Percentiles rank a stretch among this genome's conserved stretches.
Evolutionary conservation across 2,113 vertebrate species (phyloP).

Genomic region (Glaucomys volans): DNA sequence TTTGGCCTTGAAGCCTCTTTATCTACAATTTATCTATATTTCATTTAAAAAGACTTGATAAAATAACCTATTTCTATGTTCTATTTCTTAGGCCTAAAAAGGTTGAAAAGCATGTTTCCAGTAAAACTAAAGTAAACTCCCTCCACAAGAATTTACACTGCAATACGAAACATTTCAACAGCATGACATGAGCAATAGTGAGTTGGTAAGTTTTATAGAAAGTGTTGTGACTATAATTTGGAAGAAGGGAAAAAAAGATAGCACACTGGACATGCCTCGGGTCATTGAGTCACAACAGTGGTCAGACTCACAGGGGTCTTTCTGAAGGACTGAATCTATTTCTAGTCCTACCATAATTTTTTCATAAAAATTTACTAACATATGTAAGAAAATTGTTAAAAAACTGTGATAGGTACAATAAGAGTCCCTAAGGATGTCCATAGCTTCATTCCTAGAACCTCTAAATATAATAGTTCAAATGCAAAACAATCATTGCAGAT

Average conservation of each 20-base stretch:
- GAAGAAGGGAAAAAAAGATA: background rate
- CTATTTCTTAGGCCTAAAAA: background rate
- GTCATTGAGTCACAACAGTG: background rate
- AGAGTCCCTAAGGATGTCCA: background rate
- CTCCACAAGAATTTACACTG: background rate
- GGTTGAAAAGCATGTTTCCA: background rate
- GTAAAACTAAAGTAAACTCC: background rate
- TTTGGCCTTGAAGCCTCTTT: background rate
- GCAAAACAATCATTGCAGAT: background rate
- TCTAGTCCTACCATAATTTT: background rate
- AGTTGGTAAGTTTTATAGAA: background rate
- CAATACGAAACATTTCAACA: background rate
- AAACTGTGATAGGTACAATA: background rate
- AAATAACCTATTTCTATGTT: background rate
- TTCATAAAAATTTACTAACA: background rate
- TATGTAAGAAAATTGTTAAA: background rate
- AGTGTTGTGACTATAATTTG: background rate
- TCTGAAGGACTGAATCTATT: background rate
- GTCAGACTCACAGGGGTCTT: background rate
- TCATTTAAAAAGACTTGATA: background rate
- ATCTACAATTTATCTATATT: background rate
- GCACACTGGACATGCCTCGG: rapidly evolving
- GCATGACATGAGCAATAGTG: background rate
- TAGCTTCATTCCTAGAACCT: background rate
- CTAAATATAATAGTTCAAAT: background rate